phyloP scores from a whole-genome alignment of 2,797 vertebrate species.

The Apogon hyalosoma region DNA sequence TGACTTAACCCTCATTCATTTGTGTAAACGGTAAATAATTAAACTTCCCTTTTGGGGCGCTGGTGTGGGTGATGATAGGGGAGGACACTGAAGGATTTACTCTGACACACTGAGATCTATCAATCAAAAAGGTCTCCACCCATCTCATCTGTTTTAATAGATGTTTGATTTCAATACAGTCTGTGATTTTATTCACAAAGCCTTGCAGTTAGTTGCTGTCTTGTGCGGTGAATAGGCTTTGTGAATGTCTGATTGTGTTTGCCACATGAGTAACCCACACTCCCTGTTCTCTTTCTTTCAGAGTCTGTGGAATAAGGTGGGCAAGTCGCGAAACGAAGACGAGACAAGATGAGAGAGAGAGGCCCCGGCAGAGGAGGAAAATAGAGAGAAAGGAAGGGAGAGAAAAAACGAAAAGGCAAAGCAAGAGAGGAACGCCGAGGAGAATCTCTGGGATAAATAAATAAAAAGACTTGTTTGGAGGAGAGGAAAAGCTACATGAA shows the following conservation, averaged over 20 bases:
- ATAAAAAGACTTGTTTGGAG: constrained; percentile 67
- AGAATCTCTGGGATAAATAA: constrained; percentile 74
- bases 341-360: constrained; percentile 73
- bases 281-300: constrained; percentile 69
- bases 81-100: too few species aligned
- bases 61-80: too few species aligned
- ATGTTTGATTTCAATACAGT: constrained; percentile 38
- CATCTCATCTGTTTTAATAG: constrained; percentile 13
- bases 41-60: too few species aligned
- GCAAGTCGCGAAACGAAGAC: constrained; percentile 62
- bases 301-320: constrained; percentile 72
- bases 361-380: constrained; percentile 67
- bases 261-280: constrained; percentile 59
- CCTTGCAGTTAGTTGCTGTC: constrained; percentile 26
- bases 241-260: constrained; percentile 62
- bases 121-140: too few species aligned
- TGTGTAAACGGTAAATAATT: too few species aligned
- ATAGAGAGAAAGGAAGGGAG: constrained; percentile 59
- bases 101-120: too few species aligned
- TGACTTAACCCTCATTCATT: too few species aligned
- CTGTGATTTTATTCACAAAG: constrained; percentile 30
- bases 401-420: constrained; percentile 45
- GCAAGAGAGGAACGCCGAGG: constrained; percentile 61
- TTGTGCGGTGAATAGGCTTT: constrained; percentile 45
- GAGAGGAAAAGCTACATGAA: constrained; percentile 67